These are phyloP conservation scores for Caenorhabditis tropicalis DNA, from an alignment of 1,140 invertebrate species.

Conservation along the genomic window DNA sequence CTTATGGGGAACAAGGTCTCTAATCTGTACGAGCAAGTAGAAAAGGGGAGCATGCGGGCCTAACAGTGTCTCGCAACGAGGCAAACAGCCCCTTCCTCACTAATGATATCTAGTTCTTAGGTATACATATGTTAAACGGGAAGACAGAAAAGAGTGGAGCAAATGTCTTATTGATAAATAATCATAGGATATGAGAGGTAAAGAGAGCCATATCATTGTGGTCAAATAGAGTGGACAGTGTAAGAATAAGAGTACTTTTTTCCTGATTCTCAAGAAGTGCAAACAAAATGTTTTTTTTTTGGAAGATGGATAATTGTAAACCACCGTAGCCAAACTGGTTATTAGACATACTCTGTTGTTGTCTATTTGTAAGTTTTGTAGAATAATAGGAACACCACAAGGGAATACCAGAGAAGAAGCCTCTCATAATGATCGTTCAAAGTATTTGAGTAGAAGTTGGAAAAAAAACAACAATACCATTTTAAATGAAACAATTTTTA, in stretches of 20 bases:
- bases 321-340: neutral
- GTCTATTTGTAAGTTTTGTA: constrained; percentile 3
- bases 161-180: constrained; percentile 28
- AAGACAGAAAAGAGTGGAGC: neutral
- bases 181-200: neutral
- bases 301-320: neutral
- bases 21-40: neutral
- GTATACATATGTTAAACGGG: constrained; percentile 37
- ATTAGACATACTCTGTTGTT: neutral
- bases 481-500: neutral
- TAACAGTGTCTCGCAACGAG: neutral
- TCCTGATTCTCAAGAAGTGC: neutral
- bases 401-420: neutral
- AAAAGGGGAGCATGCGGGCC: neutral
- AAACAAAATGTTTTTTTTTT: constrained; percentile 6
- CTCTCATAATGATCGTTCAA: neutral
- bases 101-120: constrained; percentile 42
- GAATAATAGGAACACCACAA: neutral
- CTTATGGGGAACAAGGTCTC: constrained; percentile 27
- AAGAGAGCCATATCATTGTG: neutral
- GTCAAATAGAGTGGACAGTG: neutral
- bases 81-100: constrained; percentile 31
- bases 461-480: neutral
- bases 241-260: no score
- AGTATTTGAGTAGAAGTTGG: neutral